phyloP scores from a whole-genome alignment of 2,797 vertebrate species.

The Chiroxiphia lanceolata region DNA sequence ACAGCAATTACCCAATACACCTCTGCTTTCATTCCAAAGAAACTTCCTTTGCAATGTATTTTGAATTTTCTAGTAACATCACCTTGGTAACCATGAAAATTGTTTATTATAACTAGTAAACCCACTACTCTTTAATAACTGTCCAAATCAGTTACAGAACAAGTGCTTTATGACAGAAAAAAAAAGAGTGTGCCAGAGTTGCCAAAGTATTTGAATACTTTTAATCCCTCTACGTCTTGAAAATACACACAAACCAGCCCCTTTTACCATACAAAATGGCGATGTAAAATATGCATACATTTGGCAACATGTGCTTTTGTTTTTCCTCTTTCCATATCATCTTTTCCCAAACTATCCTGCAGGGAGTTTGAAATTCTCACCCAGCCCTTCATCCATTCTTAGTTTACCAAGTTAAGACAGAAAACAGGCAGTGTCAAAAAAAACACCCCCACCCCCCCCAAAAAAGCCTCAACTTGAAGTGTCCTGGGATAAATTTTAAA shows the following conservation, averaged over 20 bases:
- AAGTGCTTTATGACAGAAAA: neutral
- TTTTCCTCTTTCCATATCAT: constrained; percentile 4
- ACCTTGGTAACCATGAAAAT: neutral
- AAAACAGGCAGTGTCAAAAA: neutral
- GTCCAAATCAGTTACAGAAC: neutral
- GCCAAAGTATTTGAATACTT: neutral
- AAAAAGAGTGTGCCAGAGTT: neutral
- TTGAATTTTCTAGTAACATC: neutral
- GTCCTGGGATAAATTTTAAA: constrained; percentile 25
- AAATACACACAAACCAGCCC: neutral
- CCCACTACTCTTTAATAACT: neutral
- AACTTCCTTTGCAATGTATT: neutral
- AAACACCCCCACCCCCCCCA: too few relatives aligned
- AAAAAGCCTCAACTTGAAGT: neutral
- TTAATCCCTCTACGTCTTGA: neutral
- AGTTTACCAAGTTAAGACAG: neutral
- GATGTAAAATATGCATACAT: neutral
- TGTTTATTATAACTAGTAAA: neutral
- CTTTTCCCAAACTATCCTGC: neutral
- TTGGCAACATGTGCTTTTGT: neutral
- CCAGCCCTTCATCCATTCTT: neutral
- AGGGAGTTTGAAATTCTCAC: constrained; percentile 13
- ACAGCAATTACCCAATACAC: neutral
- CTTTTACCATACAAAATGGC: neutral
- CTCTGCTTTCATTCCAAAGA: neutral